Evolutionary conservation across 2,113 vertebrate genomes (phyloP).

Genomic region (Collichthys lucidus): DNA sequence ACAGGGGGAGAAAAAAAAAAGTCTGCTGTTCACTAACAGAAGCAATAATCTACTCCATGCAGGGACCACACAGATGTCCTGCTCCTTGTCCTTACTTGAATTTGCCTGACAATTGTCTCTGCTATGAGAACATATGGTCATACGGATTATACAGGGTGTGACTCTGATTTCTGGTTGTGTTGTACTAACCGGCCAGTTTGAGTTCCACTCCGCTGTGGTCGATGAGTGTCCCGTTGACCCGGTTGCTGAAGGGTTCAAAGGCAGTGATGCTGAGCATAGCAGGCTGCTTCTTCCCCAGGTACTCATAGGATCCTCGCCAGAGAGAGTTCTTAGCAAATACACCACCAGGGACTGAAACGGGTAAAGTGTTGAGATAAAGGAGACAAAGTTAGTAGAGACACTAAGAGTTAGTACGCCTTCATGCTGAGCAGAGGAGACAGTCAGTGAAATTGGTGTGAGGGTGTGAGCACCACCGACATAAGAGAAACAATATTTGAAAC

Average conservation of each 20-base stretch:
- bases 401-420: not conserved
- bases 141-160: not conserved
- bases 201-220: conserved; percentile 96
- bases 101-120: conserved; percentile 5
- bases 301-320: conserved; percentile 98
- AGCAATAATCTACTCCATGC: conserved; percentile 29
- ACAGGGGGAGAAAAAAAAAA: conserved; percentile 21
- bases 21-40: conserved; percentile 30
- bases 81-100: conserved; percentile 9
- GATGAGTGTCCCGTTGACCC: conserved; percentile 94
- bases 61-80: conserved; percentile 20
- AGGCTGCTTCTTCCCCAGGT: conserved; percentile 96
- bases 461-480: not conserved
- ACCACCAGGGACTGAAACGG: conserved; percentile 89
- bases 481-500: not conserved
- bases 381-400: not conserved
- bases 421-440: not conserved
- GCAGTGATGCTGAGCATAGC: conserved; percentile 95
- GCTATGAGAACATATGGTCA: not conserved
- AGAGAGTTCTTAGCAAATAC: conserved; percentile 96
- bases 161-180: not conserved
- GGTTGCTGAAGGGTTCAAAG: conserved; percentile 89
- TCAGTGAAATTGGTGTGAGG: not conserved
- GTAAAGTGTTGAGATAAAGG: not conserved
- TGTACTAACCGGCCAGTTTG: conserved; percentile 88